A percentile compares a stretch with the other conserved stretches of the same genome.
phyloP scores from a whole-genome alignment of 2,888 invertebrate species.

The Cryptus viduatorius region DNA sequence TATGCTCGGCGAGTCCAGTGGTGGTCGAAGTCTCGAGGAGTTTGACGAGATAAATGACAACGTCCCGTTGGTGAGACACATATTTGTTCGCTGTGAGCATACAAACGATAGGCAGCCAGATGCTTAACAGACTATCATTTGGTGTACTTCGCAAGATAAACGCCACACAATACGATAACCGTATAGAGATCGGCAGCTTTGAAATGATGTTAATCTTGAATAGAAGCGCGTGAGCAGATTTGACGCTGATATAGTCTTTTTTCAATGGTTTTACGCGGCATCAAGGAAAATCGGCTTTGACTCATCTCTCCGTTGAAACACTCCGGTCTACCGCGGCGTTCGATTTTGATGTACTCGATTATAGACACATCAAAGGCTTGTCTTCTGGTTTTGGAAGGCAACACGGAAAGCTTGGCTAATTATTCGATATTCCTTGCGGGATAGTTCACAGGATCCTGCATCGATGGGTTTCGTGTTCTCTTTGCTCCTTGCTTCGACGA shows the following conservation, averaged over 20 bases:
- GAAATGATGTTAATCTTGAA: not conserved
- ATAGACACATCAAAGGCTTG: constrained; percentile 23
- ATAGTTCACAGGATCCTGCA: constrained; percentile 18
- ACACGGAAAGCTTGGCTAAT: constrained; percentile 26
- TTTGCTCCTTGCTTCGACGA: constrained; percentile 32
- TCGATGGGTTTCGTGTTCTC: constrained; percentile 17
- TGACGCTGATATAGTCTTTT: not conserved
- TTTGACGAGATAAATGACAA: constrained; percentile 57
- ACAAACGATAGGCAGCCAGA: not conserved
- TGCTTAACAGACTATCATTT: not conserved
- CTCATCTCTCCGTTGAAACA: not conserved
- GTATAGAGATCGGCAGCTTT: not conserved
- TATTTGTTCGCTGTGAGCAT: not conserved
- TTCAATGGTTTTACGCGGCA: not conserved
- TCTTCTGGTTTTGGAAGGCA: constrained; percentile 1
- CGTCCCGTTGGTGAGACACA: constrained; percentile 27
- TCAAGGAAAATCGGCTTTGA: constrained; percentile 1
- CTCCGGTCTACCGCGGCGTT: not conserved
- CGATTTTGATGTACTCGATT: constrained; percentile 21
- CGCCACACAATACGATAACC: too few relatives aligned
- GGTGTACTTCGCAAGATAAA: too few relatives aligned
- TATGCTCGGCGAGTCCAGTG: constrained; percentile 8
- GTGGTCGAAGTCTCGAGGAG: constrained; percentile 14
- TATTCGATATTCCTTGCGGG: constrained; percentile 56
- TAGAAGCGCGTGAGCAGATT: not conserved